These are phyloP conservation scores for Bedellia somnulentella DNA, from an alignment of 2,888 invertebrate genomes.

Conservation along the genomic window DNA sequence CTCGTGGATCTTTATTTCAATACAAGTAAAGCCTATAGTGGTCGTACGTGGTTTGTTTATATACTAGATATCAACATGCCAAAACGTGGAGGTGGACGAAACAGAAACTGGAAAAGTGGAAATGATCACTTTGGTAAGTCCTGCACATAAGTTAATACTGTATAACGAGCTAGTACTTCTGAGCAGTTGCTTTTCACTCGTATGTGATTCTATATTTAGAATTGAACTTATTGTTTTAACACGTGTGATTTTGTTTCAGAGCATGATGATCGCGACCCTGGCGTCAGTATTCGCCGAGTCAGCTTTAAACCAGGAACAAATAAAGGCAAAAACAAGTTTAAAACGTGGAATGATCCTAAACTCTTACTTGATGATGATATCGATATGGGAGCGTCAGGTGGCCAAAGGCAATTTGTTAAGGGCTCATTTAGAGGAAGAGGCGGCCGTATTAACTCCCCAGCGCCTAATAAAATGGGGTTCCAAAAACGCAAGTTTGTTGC, in stretches of 20 bases:
- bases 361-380: constrained; percentile 65
- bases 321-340: constrained; percentile 41
- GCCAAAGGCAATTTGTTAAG: constrained; percentile 19
- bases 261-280: constrained; percentile 46
- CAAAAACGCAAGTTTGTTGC: constrained; percentile 46
- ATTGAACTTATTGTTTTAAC: background rate
- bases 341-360: constrained; percentile 36
- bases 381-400: constrained; percentile 56
- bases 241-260: constrained; percentile 23
- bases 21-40: too few species aligned
- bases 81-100: constrained; percentile 38
- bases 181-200: too few species aligned
- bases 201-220: too few species aligned
- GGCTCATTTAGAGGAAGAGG: constrained; percentile 35
- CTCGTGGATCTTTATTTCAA: too few species aligned
- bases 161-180: too few species aligned
- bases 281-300: constrained; percentile 44
- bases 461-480: constrained; percentile 24
- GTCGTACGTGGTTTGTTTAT: background rate
- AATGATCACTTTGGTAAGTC: constrained; percentile 40
- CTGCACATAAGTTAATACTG: too few species aligned
- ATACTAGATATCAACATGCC: constrained; percentile 27
- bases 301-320: constrained; percentile 56
- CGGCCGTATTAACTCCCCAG: constrained; percentile 47
- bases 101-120: constrained; percentile 34